Evolutionary conservation across 2,113 vertebrate genomes (phyloP).

Genomic region (Maccullochella peelii): DNA sequence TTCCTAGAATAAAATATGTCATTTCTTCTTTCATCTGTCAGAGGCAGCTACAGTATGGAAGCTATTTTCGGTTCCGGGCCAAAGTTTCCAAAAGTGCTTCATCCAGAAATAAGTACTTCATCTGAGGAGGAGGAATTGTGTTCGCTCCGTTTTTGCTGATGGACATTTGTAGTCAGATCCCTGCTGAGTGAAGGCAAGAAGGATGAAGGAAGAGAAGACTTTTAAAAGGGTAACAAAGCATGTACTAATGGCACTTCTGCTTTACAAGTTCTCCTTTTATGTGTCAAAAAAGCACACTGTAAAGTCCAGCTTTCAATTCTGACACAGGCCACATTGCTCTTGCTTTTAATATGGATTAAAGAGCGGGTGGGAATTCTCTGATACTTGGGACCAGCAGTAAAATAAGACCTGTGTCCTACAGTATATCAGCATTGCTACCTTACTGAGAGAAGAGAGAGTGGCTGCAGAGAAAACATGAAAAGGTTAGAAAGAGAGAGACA

Average conservation of each 20-base stretch:
- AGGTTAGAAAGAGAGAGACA: not conserved
- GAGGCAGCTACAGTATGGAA: constrained; percentile 20
- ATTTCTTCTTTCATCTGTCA: constrained; percentile 43
- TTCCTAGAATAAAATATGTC: constrained; percentile 43
- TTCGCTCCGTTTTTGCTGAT: constrained; percentile 22
- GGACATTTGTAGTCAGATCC: constrained; percentile 31
- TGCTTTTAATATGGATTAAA: constrained; percentile 13
- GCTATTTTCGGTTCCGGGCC: constrained; percentile 37
- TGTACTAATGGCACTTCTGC: constrained; percentile 16
- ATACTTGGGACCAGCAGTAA: not conserved
- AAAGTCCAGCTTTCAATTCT: constrained; percentile 17
- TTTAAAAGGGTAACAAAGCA: constrained; percentile 27
- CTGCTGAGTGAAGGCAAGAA: constrained; percentile 4
- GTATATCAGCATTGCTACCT: not conserved
- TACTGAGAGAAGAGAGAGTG: not conserved
- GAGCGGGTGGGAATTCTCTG: not conserved
- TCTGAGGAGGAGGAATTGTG: constrained; percentile 18
- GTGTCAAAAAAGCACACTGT: not conserved
- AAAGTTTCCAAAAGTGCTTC: constrained; percentile 49
- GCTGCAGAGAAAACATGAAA: not conserved
- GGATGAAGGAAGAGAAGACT: constrained; percentile 19
- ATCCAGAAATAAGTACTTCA: constrained; percentile 53
- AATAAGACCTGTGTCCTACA: not conserved
- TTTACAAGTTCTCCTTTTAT: constrained; percentile 13
- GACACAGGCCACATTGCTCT: not conserved